Evolutionary conservation across 2,888 invertebrate species (phyloP).

Genomic region (Thereva nobilitata): DNA sequence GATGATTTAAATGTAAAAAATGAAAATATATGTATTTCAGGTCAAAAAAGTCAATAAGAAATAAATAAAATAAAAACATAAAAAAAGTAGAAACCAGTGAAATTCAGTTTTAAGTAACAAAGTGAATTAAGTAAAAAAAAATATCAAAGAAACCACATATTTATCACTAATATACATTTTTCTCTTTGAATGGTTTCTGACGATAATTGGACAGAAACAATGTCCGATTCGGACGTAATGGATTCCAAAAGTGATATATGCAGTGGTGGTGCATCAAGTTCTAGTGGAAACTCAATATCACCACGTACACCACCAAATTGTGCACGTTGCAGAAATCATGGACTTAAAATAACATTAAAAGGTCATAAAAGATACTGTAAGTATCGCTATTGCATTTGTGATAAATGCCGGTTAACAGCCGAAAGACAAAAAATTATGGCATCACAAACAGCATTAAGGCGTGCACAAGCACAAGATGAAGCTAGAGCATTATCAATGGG

Average conservation of each 20-base stretch:
- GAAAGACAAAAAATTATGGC: slow-evolving; percentile 91
- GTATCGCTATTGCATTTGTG: slow-evolving; percentile 81
- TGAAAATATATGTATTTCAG: too few species aligned
- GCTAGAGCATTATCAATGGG: slow-evolving; percentile 62
- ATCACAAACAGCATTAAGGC: slow-evolving; percentile 77
- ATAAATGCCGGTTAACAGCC: slow-evolving; percentile 83
- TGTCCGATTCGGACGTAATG: slow-evolving; percentile 62
- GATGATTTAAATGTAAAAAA: too few species aligned
- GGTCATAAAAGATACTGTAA: slow-evolving; percentile 92
- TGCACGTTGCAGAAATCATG: slow-evolving; percentile 89
- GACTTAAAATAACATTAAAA: slow-evolving; percentile 83
- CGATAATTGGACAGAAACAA: slow-evolving; percentile 56
- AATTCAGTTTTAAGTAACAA: neutral
- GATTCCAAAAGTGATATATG: slow-evolving; percentile 61
- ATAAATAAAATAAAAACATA: too few species aligned
- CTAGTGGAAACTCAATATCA: slow-evolving; percentile 63
- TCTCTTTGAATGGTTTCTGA: slow-evolving; percentile 55
- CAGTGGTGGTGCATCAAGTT: slow-evolving; percentile 58
- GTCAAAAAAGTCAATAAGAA: too few species aligned
- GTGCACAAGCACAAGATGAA: slow-evolving; percentile 86
- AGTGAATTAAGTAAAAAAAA: neutral
- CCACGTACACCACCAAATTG: slow-evolving; percentile 88
- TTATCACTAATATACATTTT: neutral
- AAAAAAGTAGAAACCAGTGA: too few species aligned
- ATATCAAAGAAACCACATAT: neutral